Percentiles rank a stretch among this genome's conserved stretches.
Evolutionary conservation across 1,140 invertebrate genomes (phyloP).

Genomic region (Temnothorax nylanderi): DNA sequence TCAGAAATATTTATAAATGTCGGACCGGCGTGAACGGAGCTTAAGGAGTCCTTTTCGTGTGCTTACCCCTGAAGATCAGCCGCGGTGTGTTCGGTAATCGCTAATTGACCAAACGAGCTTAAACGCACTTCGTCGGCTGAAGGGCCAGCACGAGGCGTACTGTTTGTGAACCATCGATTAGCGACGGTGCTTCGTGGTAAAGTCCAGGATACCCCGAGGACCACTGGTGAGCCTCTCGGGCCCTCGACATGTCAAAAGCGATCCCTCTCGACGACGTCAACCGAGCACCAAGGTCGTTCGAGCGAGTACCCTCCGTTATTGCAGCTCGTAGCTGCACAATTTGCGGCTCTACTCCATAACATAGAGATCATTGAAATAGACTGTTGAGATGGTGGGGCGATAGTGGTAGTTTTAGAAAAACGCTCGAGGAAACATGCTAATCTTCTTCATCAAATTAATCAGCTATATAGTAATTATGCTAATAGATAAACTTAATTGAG

Average conservation of each 20-base stretch:
- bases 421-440: neutral
- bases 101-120: constrained; percentile 82
- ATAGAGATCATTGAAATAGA: neutral
- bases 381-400: neutral
- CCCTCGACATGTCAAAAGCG: constrained; percentile 75
- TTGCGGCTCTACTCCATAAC: constrained; percentile 57
- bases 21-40: constrained; percentile 44
- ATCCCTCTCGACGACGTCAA: constrained; percentile 68
- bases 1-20: neutral
- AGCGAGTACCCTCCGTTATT: constrained; percentile 61
- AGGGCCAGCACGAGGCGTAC: constrained; percentile 67
- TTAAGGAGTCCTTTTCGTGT: constrained; percentile 60
- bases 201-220: constrained; percentile 73
- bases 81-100: constrained; percentile 64
- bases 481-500: neutral
- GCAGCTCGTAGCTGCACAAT: constrained; percentile 60
- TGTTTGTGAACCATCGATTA: constrained; percentile 83
- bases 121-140: constrained; percentile 77
- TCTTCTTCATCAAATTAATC: neutral
- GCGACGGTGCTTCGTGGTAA: constrained; percentile 73
- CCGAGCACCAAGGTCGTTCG: constrained; percentile 68
- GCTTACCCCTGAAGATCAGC: constrained; percentile 49
- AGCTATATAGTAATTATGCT: neutral
- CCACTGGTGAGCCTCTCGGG: constrained; percentile 64
- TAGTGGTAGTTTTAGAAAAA: neutral